Percentiles rank a stretch among this genome's conserved stretches.
Conservation (phyloP, 2,888 invertebrate species). For the Liopterus haemorrhoidalis region DNA sequence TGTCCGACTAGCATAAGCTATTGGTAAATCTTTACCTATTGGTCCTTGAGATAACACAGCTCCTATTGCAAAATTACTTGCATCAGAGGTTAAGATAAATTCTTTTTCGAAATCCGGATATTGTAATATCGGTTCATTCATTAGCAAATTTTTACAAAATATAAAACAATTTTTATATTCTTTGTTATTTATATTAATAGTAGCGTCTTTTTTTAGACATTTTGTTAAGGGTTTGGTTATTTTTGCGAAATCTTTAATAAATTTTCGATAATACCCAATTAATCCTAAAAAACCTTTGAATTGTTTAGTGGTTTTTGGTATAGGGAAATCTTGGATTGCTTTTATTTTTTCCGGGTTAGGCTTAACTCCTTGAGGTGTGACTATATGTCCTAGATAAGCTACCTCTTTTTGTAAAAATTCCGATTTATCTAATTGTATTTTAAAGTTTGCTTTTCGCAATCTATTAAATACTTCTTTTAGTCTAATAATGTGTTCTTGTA, state of each 20-base stretch:
- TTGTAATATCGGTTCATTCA: no score
- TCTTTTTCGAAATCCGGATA: no score
- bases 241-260: conserved; percentile 3
- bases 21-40: conserved; percentile 26
- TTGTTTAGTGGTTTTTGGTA: no score
- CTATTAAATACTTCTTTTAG: no score
- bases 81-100: no score
- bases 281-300: no score
- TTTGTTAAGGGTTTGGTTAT: conserved; percentile 1
- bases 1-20: conserved; percentile 27
- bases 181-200: no score
- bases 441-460: background rate
- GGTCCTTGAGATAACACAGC: conserved; percentile 30
- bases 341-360: conserved; percentile 2
- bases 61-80: conserved; percentile 27
- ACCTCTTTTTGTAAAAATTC: conserved; percentile 3
- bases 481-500: conserved; percentile 1
- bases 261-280: conserved; percentile 24
- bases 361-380: background rate
- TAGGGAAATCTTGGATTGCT: no score
- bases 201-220: no score
- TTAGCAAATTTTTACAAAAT: background rate
- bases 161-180: no score
- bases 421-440: conserved; percentile 2
- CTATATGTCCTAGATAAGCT: conserved; percentile 3